Conservation (phyloP, 2,113 vertebrate genomes). For the Cyphomyrus discorhynchus region DNA sequence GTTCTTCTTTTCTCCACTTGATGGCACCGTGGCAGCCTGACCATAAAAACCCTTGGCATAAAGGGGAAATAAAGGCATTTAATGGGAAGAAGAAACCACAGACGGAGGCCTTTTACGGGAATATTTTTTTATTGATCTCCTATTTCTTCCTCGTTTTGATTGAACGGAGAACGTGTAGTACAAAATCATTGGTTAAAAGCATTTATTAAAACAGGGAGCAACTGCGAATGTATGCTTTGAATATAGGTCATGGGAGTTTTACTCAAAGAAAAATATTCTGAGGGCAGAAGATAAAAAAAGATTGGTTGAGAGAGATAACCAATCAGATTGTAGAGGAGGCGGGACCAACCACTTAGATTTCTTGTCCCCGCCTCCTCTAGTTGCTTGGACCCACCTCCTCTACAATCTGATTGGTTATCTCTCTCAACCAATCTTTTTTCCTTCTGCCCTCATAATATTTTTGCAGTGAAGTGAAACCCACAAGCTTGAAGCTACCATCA, state of each 20-base stretch:
- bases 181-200: background rate
- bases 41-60: background rate
- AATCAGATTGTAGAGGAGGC: background rate
- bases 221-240: background rate
- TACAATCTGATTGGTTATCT: background rate
- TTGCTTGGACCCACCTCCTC: background rate
- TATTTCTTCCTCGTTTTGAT: background rate
- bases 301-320: background rate
- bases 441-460: background rate
- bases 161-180: background rate
- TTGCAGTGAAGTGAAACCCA: background rate
- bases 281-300: background rate
- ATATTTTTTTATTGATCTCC: background rate
- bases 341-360: background rate
- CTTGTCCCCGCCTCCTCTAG: background rate
- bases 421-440: background rate
- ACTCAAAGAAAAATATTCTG: background rate
- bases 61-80: background rate
- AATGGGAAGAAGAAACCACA: background rate
- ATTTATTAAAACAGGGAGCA: background rate
- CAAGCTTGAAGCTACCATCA: background rate
- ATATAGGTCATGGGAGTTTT: background rate
- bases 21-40: conserved; percentile 12
- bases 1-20: conserved; percentile 11
- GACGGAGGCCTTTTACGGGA: background rate